Evolutionary conservation across 2,888 invertebrate species (phyloP).

Genomic region (Mythimna ferrago): DNA sequence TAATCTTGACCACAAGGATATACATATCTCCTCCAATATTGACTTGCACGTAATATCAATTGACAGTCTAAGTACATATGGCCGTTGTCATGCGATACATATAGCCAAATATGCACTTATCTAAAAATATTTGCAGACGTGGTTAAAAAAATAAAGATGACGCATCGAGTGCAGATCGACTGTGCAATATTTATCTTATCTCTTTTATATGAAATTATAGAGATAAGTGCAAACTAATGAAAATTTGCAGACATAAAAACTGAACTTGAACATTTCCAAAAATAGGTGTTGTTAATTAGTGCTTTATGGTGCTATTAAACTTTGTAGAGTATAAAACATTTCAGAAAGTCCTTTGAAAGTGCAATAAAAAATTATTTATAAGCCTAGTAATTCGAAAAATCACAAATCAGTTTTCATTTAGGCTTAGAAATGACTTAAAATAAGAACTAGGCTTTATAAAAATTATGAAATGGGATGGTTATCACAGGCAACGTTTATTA

Average conservation of each 20-base stretch:
- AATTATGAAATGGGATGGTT: conserved; percentile 3
- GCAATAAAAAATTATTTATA: too few relatives aligned
- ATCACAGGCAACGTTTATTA: conserved; percentile 10
- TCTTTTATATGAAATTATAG: conserved; percentile 3
- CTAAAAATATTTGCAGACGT: conserved; percentile 5
- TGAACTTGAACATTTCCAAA: neutral
- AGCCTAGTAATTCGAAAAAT: too few relatives aligned
- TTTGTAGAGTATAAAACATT: neutral
- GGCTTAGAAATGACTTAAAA: too few relatives aligned
- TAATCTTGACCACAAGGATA: conserved; percentile 64
- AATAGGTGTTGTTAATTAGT: neutral
- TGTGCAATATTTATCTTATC: conserved; percentile 18
- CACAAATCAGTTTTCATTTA: too few relatives aligned
- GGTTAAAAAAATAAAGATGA: conserved; percentile 4
- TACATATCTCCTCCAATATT: conserved; percentile 50
- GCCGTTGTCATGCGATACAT: conserved; percentile 23
- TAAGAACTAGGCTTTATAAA: too few relatives aligned
- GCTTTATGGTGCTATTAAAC: neutral
- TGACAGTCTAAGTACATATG: conserved; percentile 34
- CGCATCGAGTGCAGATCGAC: conserved; percentile 17
- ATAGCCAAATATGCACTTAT: conserved; percentile 6
- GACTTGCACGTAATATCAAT: conserved; percentile 58
- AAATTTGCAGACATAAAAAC: neutral
- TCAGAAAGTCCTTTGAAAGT: neutral
- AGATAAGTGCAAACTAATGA: conserved; percentile 6